A percentile compares a stretch with the other conserved stretches of the same genome.
Evolutionary conservation across 2,113 vertebrate species (phyloP).

Genomic region (Dasypus novemcinctus): DNA sequence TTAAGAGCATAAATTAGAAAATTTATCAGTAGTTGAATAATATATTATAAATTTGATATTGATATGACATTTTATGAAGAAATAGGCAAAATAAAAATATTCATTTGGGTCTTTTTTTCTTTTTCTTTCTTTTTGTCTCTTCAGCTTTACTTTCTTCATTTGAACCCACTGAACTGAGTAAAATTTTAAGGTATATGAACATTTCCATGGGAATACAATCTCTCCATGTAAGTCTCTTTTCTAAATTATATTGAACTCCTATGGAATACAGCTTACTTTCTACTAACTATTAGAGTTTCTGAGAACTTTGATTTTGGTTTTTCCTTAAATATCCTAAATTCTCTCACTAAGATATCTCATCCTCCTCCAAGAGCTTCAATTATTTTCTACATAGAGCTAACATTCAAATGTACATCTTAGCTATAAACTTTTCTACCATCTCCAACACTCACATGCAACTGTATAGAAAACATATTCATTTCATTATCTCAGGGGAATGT

Average conservation of each 20-base stretch:
- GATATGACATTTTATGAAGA: not conserved
- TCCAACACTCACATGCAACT: not conserved
- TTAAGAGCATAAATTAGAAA: slow-evolving; percentile 14
- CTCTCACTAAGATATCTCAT: not conserved
- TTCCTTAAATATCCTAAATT: not conserved
- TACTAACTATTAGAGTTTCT: not conserved
- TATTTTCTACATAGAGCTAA: not conserved
- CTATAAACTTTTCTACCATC: not conserved
- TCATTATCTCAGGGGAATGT: not conserved
- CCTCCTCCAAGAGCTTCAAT: not conserved
- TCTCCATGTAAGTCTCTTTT: not conserved
- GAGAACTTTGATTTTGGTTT: not conserved
- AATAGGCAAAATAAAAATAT: not conserved
- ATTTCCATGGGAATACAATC: not conserved
- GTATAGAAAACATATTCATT: not conserved
- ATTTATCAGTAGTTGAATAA: not conserved
- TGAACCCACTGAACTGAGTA: not conserved
- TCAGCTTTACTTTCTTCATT: not conserved
- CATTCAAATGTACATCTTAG: not conserved
- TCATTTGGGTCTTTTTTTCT: not conserved
- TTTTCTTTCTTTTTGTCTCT: not conserved
- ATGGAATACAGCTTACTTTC: not conserved
- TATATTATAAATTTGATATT: not conserved
- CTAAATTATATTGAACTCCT: not conserved
- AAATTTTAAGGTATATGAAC: not conserved